These are phyloP conservation scores for Ageneiosus marmoratus DNA, from an alignment of 2,113 vertebrate genomes.

Conservation along the genomic window DNA sequence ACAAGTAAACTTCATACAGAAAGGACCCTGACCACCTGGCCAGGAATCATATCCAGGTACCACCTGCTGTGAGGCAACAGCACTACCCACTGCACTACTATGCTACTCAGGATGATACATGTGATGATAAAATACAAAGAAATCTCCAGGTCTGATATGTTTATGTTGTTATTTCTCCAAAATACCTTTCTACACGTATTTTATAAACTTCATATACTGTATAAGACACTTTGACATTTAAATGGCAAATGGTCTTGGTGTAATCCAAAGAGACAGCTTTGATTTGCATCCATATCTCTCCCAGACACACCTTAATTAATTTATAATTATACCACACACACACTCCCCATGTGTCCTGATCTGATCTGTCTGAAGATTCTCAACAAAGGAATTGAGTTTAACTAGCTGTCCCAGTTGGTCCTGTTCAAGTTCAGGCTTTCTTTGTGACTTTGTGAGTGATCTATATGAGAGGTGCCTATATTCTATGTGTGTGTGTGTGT, in stretches of 20 bases:
- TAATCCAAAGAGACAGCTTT: slow-evolving; percentile 74
- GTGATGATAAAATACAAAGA: no score
- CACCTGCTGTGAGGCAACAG: no score
- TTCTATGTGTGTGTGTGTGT: no score
- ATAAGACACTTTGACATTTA: slow-evolving; percentile 75
- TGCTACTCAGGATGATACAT: no score
- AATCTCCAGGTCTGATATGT: background rate
- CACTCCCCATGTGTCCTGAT: slow-evolving; percentile 26
- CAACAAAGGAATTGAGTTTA: background rate
- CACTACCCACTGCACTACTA: no score
- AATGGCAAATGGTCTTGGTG: slow-evolving; percentile 69
- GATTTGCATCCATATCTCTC: slow-evolving; percentile 77
- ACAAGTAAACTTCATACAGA: no score
- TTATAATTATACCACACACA: slow-evolving; percentile 72
- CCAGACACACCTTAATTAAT: slow-evolving; percentile 80
- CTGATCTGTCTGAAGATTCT: slow-evolving; percentile 35
- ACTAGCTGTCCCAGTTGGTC: slow-evolving; percentile 20
- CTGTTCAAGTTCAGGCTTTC: slow-evolving; percentile 9
- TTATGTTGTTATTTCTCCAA: background rate
- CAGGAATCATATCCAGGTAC: no score
- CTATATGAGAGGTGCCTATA: background rate
- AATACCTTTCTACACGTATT: background rate
- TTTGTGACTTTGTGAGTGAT: background rate
- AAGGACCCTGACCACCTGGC: no score
- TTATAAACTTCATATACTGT: background rate